Evolutionary conservation across 2,797 vertebrate genomes (phyloP), one percentile per base, ranked within the genome.

Genomic region (Periophthalmus magnuspinnatus): DNA sequence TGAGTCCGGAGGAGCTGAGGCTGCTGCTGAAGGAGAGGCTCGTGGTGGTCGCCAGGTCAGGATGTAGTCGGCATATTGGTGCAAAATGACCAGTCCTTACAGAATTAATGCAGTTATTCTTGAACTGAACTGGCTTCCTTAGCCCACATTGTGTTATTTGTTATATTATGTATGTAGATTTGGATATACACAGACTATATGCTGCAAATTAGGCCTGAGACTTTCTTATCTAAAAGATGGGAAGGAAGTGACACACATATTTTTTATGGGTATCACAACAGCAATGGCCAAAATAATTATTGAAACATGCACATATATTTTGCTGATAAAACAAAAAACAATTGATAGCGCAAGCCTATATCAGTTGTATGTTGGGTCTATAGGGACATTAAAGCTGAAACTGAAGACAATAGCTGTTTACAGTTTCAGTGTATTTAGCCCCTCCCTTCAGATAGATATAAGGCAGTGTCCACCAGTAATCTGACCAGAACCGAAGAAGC

Each of bases 11-110:
- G 72, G 89, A 94, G 78, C 93, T 91, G 16, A 87, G 94, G 2
- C 88, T 95, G 0, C 77, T 93, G 16, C 88, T 87, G 62, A 94
- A 88, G 84, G 95, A 96, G 80, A 93, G 91, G 89, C 48, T 93
- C 0, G 67, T 91, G 6, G 86, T 84, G 0, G 92, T 96, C 17
- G 94, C 94, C 3, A 92, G 95, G 96, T 96, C 85, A 71, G 22
- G 17, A 28, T 57, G 5, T 5, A 45, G 41, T 0, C 13, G 38
- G 38, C 38, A 41, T 55, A n/a, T 45, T 45, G 41, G 52, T 54
- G 52, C 52, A 54, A 54, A 54, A 54, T 54, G 0, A 54, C 2
- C 50, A 3, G 11, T 52, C 47, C 47, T 48, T 48, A 6, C 5
- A 19, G 41, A 45, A 19, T 48, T 5, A 41, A 11, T 50, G 6